Evolutionary conservation across 2,797 vertebrate species (phyloP), one percentile per base, ranked within the genome.

Genomic region (Ctenosaura bakeri): DNA sequence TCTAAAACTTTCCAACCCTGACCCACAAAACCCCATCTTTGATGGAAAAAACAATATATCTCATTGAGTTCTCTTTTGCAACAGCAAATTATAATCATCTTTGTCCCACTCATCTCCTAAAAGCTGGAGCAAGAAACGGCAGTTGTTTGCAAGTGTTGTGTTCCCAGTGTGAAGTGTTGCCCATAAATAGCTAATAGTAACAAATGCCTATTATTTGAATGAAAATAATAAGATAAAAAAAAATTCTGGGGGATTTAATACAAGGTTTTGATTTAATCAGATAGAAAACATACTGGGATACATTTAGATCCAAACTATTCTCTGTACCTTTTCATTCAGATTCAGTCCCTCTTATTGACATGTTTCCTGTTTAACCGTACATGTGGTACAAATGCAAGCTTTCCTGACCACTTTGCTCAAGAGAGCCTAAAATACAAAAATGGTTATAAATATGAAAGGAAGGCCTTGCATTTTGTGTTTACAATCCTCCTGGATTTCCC

Each of bases 281-380:
- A 87, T 42, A 0, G 0, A 91, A 32, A 32, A 7, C 22, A 62
- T 88, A 5, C 0, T 6, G 22, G 13, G 0, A 0, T 0, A 0
- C 26, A 84, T 9, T 18, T 86, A 73, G 32, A 89, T 86, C 32
- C 46, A 86, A 35, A 89, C 26, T 42, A 73, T 90, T 88, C 83
- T 59, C 62, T 77, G 0, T 2, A 42, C 88, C n/a, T 6, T 26
- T 90, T 90, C 74, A 91, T 79, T 3, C 42, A 35, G 76, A 38
- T 73, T 93, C 56, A 50, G 64, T 32, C 0, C 8, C 29, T 73
- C 87, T 84, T 80, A 90, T 42, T 32, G 76, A 77, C 0, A 88
- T 91, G 50, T 92, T 66, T 93, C 0, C 64, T 50, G 26, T 26
- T 92, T 59, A 81, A 64, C n/a, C 20, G 13, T 66, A 81, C 69